Percentiles rank a stretch among this genome's conserved stretches.
phyloP scores from a whole-genome alignment of 2,113 vertebrate genomes.

The Istiophorus platypterus region DNA sequence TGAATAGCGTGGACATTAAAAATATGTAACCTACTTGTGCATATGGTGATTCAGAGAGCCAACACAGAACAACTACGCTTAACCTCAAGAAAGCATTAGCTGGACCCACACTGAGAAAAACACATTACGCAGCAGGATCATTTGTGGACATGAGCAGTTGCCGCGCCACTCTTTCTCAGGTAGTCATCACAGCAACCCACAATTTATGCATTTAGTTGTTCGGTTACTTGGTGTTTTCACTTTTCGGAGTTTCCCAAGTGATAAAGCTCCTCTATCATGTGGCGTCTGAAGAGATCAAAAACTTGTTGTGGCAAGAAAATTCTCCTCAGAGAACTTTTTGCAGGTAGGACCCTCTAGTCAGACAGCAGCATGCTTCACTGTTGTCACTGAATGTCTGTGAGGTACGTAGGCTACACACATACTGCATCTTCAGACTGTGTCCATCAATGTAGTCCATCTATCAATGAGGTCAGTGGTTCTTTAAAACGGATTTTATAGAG shows the following conservation, averaged over 20 bases:
- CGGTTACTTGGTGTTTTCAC: slow-evolving; percentile 56
- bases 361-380: neutral
- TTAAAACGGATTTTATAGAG: too few species aligned
- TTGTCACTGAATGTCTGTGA: neutral
- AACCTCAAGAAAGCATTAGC: slow-evolving; percentile 74
- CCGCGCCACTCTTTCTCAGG: slow-evolving; percentile 46
- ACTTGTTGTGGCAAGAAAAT: slow-evolving; percentile 3
- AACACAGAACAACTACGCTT: slow-evolving; percentile 52
- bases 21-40: slow-evolving; percentile 33
- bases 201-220: slow-evolving; percentile 61
- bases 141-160: slow-evolving; percentile 40
- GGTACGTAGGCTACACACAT: neutral
- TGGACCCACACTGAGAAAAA: slow-evolving; percentile 65
- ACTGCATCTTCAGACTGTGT: neutral
- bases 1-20: slow-evolving; percentile 23
- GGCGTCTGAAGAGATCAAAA: neutral
- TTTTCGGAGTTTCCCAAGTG: slow-evolving; percentile 56
- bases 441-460: neutral
- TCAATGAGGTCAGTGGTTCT: too few species aligned
- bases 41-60: slow-evolving; percentile 57
- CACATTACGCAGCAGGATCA: slow-evolving; percentile 61
- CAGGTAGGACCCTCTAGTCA: neutral
- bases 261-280: neutral
- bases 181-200: slow-evolving; percentile 60
- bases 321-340: neutral